Base-by-base conservation (phyloP, 2,888 invertebrate species). In the Aphrophora alni region DNA sequence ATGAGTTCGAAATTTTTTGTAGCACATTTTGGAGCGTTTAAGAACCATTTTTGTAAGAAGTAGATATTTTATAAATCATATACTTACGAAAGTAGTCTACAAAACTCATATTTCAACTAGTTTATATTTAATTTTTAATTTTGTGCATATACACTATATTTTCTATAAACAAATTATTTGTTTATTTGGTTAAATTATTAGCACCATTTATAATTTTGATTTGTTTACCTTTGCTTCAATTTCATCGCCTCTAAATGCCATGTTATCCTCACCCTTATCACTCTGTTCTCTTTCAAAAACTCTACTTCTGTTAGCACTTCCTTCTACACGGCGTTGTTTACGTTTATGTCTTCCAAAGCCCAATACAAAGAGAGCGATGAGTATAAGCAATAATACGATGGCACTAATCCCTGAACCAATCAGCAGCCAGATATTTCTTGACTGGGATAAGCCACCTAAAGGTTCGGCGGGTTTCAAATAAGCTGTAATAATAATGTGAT, bases 361-460 rank as follows among this genome's bases (percentile, higher is more conserved):
- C 38, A 84, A 76, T 10, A 84, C 81, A 72, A 84, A 77, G 10
- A 84, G 90, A 0, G 89, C 80, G 59, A 92, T 84, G 44, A 92
- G 85, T n/a, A 92, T 88, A 17, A 92, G 87, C 14, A 94, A 85
- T 5, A 94, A 87, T 1, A 93, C 87, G 4, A 93, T 87, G 0
- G 92, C 92, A 4, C 90, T 25, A 21, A 92, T 89, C 0, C 92
- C 91, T 0, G 92, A 92, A 0, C 93, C 91, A 0, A 92, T 90
- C 78, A 94, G 88, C 0, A 94, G 89, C 93, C 93, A 94, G 0
- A 90, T 90, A 83, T 91, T 90, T 81, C 90, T 89, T 0, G 88
- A 88, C 0, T 69, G 28, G 24, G 72, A 26, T 73, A 28, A 2
- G 85, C 77, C 80, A 71, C 88, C 86, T 85, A 74, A 27, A 38